Percentiles rank a stretch among this genome's conserved stretches.
Conservation (phyloP, 2,797 vertebrate genomes). For the Ibycter americanus region DNA sequence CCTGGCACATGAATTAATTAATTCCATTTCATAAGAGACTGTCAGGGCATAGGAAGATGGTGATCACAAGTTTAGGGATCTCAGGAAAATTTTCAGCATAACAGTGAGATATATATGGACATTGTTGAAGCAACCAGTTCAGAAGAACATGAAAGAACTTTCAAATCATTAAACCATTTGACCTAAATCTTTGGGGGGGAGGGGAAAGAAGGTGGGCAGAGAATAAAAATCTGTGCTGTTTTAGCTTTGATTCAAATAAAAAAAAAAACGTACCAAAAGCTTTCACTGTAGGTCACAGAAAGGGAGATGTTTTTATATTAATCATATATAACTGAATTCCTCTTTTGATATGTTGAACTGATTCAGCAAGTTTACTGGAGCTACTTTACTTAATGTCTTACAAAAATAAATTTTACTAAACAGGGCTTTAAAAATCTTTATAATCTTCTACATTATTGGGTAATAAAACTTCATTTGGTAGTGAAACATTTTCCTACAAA, state of each 20-base stretch:
- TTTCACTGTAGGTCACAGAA: neutral
- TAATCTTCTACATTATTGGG: neutral
- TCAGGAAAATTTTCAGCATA: neutral
- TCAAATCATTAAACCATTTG: neutral
- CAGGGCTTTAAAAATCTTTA: neutral
- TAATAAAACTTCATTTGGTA: neutral
- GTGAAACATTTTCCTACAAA: neutral
- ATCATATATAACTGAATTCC: neutral
- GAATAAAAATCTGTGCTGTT: neutral
- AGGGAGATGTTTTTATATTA: neutral
- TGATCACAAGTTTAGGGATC: neutral
- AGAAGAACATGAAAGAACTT: neutral
- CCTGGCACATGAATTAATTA: neutral
- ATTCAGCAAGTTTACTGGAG: neutral
- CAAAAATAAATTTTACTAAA: neutral
- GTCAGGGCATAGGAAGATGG: neutral
- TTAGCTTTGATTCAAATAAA: neutral
- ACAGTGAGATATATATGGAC: neutral
- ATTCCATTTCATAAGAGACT: neutral
- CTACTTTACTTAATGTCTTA: neutral
- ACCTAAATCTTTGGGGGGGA: neutral
- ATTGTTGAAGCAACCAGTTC: neutral
- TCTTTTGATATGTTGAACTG: neutral
- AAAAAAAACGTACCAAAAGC: neutral
- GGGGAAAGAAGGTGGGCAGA: rapidly evolving